A percentile compares a stretch with the other conserved stretches of the same genome.
Conservation (phyloP, 2,113 vertebrate species). For the Sceloporus tristichus region DNA sequence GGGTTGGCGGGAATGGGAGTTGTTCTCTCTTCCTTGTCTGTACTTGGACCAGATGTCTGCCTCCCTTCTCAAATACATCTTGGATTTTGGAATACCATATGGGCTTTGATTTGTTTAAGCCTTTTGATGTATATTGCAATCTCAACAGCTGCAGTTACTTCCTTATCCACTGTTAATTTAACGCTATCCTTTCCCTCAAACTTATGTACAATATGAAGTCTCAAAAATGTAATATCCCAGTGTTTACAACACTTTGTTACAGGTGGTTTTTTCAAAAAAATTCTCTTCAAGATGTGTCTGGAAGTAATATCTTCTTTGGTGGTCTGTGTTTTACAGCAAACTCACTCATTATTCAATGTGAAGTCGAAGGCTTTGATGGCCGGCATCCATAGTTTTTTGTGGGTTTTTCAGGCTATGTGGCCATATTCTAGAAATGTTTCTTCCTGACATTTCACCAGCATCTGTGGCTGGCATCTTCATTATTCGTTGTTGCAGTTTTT, state of each 20-base stretch:
- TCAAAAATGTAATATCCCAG: neutral
- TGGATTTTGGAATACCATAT: neutral
- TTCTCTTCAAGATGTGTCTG: neutral
- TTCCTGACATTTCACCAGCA: no score
- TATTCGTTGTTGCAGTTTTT: neutral
- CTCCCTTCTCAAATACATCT: neutral
- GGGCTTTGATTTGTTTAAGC: neutral
- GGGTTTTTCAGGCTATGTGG: no score
- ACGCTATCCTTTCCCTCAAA: neutral
- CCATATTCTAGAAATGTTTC: no score
- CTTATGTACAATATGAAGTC: neutral
- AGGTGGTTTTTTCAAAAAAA: neutral
- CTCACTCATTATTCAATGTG: neutral
- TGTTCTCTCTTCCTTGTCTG: neutral
- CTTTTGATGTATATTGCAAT: neutral
- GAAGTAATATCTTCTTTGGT: neutral
- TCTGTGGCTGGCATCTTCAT: neutral
- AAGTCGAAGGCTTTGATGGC: no score
- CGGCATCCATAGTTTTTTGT: no score
- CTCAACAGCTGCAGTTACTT: slow-evolving; percentile 9
- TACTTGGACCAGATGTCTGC: neutral
- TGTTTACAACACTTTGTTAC: neutral
- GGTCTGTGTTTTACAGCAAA: neutral
- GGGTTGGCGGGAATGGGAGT: neutral
- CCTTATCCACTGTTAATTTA: neutral